Percentiles rank a stretch among this genome's conserved stretches.
phyloP scores from a whole-genome alignment of 1,140 invertebrate species.

The Acromyrmex heyeri region DNA sequence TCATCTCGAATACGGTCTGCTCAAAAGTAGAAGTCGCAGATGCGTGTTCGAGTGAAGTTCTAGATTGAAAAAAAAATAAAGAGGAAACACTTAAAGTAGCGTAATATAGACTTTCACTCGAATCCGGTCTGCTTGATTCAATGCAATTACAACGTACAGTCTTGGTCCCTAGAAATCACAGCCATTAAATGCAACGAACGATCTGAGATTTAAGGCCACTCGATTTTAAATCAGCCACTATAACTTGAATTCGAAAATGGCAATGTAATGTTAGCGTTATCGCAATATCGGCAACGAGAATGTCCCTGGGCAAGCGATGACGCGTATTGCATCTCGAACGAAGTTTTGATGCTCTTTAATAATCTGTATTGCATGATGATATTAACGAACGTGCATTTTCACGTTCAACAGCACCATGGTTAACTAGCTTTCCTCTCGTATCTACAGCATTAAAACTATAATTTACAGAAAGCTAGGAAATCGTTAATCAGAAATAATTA shows the following conservation, averaged over 20 bases:
- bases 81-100: conserved; percentile 6
- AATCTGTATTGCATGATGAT: conserved; percentile 1
- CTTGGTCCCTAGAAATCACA: conserved; percentile 87
- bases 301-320: background rate
- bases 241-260: conserved; percentile 47
- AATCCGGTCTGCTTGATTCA: conserved; percentile 29
- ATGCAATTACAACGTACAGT: conserved; percentile 62
- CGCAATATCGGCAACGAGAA: conserved; percentile 23
- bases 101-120: conserved; percentile 40
- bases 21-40: conserved; percentile 5
- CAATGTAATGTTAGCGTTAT: conserved; percentile 53
- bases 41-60: conserved; percentile 31
- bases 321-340: background rate
- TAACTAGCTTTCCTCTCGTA: conserved; percentile 25
- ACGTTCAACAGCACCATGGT: background rate
- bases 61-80: background rate
- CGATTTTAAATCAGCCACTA: conserved; percentile 67
- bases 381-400: background rate
- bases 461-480: background rate
- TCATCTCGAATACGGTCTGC: background rate
- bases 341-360: conserved; percentile 21
- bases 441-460: conserved; percentile 1
- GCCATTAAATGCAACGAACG: conserved; percentile 86
- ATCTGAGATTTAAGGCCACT: conserved; percentile 85
- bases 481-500: conserved; percentile 27